These are phyloP conservation scores for Calyptomena viridis DNA, from an alignment of 2,113 vertebrate species.

Conservation along the genomic window DNA sequence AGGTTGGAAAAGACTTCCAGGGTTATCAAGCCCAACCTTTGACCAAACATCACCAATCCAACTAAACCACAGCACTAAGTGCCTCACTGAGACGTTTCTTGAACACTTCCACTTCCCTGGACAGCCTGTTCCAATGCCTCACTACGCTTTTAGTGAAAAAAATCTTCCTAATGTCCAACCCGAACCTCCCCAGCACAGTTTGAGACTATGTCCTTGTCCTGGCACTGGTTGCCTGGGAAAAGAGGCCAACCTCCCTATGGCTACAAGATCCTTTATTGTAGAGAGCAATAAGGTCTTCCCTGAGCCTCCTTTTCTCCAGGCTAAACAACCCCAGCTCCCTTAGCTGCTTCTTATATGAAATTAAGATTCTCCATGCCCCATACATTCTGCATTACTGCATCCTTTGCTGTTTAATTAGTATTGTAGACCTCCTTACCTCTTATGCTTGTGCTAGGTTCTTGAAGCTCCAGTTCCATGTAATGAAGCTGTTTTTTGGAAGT, in stretches of 20 bases:
- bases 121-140: background rate
- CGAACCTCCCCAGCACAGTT: background rate
- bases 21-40: background rate
- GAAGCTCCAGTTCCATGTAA: conserved; percentile 84
- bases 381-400: background rate
- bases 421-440: conserved; percentile 72
- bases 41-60: background rate
- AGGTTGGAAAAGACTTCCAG: background rate
- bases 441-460: conserved; percentile 62
- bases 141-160: background rate
- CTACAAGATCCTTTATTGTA: background rate
- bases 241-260: background rate
- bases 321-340: background rate
- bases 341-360: background rate
- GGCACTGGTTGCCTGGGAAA: background rate
- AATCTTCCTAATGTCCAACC: background rate
- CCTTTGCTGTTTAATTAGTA: background rate
- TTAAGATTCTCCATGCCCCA: background rate
- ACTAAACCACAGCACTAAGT: background rate
- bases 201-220: background rate
- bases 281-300: background rate
- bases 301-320: background rate
- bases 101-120: background rate
- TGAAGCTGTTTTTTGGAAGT: conserved; percentile 79
- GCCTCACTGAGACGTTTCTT: rapidly evolving